A percentile compares a stretch with the other conserved stretches of the same genome.
phyloP scores from a whole-genome alignment of 2,113 vertebrate genomes.

The Orientallactaga bullata region DNA sequence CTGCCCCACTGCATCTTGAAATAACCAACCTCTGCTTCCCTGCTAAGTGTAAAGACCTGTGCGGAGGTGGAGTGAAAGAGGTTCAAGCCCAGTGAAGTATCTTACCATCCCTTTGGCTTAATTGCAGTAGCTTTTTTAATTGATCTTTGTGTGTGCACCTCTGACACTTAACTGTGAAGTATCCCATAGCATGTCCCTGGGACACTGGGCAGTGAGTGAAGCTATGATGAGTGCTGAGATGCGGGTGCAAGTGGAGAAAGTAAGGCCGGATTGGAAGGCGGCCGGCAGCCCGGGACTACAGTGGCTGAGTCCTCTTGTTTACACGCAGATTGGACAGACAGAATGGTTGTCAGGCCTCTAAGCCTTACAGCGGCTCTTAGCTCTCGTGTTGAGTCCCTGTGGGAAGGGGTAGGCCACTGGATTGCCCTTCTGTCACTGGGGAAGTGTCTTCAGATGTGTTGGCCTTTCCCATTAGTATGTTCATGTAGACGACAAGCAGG shows the following conservation, averaged over 20 bases:
- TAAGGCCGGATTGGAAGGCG: neutral
- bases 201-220: constrained; percentile 58
- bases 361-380: neutral
- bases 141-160: constrained; percentile 65
- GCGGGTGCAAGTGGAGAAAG: neutral
- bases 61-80: constrained; percentile 5
- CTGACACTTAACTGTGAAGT: constrained; percentile 58
- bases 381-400: constrained; percentile 59
- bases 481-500: neutral
- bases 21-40: neutral
- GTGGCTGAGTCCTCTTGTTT: constrained; percentile 11
- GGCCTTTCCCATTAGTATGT: neutral
- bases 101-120: constrained; percentile 60
- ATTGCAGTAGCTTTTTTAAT: constrained; percentile 75
- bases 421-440: neutral
- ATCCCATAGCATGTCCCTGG: constrained; percentile 55
- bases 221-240: neutral
- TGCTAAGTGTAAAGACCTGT: neutral
- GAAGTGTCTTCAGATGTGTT: neutral
- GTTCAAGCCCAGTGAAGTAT: constrained; percentile 8
- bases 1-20: neutral
- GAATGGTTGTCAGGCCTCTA: neutral
- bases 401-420: constrained; percentile 58
- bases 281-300: neutral
- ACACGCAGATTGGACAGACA: neutral